These are phyloP conservation scores for Myotis myotis DNA, from an alignment of 2,797 vertebrate species.

Conservation along the genomic window DNA sequence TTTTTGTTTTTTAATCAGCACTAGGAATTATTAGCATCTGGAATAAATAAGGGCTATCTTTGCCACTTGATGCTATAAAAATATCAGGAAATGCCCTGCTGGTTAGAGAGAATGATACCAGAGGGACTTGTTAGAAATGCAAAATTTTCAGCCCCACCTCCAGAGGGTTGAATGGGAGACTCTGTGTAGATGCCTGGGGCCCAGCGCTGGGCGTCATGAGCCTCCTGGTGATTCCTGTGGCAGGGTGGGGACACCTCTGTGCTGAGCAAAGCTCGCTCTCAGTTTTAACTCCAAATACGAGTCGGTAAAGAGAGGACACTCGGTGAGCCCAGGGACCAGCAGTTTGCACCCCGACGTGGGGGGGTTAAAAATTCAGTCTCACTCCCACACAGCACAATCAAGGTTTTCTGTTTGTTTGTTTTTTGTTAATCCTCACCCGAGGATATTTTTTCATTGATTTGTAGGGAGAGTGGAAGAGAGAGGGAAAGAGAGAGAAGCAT, in stretches of 20 bases:
- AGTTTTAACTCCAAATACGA: background rate
- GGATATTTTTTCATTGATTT: background rate
- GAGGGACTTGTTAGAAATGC: background rate
- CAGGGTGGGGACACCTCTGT: fast-evolving
- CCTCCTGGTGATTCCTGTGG: fast-evolving
- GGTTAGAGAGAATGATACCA: background rate
- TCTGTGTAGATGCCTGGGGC: fast-evolving
- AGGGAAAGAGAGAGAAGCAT: background rate
- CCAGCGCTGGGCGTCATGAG: fast-evolving
- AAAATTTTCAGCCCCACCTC: background rate
- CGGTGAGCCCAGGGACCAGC: background rate
- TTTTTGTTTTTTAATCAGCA: background rate
- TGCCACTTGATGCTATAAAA: background rate
- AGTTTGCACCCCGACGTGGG: fast-evolving
- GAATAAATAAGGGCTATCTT: background rate
- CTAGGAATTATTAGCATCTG: background rate
- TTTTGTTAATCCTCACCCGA: background rate
- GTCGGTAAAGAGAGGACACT: fast-evolving
- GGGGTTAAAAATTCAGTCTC: background rate
- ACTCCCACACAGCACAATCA: background rate
- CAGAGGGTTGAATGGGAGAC: background rate
- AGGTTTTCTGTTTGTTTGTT: too few species aligned
- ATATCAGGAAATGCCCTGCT: background rate
- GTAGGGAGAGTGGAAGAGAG: background rate
- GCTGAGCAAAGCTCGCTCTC: background rate